These are phyloP conservation scores for Porites cylindrica DNA, from an alignment of 92 coral and sea anemone genomes.

Conservation along the genomic window DNA sequence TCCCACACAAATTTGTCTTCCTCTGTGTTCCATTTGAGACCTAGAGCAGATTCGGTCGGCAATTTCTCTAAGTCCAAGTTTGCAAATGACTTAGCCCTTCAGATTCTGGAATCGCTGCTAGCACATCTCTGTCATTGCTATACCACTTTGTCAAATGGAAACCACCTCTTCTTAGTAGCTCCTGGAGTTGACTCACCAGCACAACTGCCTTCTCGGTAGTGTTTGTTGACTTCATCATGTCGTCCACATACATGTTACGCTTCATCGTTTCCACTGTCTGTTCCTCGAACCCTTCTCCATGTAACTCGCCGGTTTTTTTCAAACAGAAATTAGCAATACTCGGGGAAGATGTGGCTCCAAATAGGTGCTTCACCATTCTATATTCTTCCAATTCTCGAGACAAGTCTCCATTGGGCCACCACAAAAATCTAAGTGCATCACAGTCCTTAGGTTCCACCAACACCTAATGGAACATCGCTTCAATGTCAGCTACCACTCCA, in stretches of 20 bases:
- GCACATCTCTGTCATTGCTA: constrained; percentile 65
- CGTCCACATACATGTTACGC: constrained; percentile 66
- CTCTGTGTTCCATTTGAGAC: constrained; percentile 24
- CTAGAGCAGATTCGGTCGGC: constrained; percentile 12
- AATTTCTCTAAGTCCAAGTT: constrained; percentile 45
- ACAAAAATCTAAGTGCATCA: constrained; percentile 58
- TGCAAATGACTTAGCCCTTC: constrained; percentile 65
- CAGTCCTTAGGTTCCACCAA: constrained; percentile 61
- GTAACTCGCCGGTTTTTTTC: constrained; percentile 36
- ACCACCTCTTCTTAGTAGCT: constrained; percentile 49
- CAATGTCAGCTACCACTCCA: constrained; percentile 55
- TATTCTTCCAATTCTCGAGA: constrained; percentile 55
- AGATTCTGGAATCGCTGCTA: constrained; percentile 59
- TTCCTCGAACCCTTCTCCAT: constrained; percentile 35
- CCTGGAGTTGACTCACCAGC: constrained; percentile 42
- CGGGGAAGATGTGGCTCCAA: constrained; percentile 54
- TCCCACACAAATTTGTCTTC: constrained; percentile 33
- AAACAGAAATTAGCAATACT: constrained; percentile 57
- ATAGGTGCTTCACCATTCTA: constrained; percentile 60
- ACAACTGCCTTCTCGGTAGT: constrained; percentile 33
- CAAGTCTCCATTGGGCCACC: constrained; percentile 70
- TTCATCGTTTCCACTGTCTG: constrained; percentile 35
- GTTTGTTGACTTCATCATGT: constrained; percentile 67
- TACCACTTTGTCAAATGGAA: constrained; percentile 64
- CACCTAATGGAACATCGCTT: constrained; percentile 73